These are phyloP conservation scores for Sphinx pinastri DNA, from an alignment of 2,888 invertebrate species.

Conservation along the genomic window DNA sequence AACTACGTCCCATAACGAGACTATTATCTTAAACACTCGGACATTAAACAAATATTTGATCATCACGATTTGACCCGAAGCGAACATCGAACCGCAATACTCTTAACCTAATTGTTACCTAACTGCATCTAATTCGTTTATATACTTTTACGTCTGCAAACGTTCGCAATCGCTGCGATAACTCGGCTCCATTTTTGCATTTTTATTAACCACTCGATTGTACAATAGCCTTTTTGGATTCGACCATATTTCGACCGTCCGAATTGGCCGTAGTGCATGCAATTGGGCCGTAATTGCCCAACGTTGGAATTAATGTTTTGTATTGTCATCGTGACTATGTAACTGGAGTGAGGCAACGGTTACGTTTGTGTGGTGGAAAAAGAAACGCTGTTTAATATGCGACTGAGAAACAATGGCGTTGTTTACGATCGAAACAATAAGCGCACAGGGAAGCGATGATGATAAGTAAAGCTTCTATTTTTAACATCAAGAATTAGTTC, in stretches of 20 bases:
- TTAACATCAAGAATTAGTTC: not conserved
- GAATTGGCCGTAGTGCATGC: slow-evolving; percentile 5
- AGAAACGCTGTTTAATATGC: slow-evolving; percentile 14
- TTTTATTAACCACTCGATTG: not conserved
- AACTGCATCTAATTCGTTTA: not conserved
- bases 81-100: not conserved
- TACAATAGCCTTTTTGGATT: slow-evolving; percentile 3
- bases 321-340: slow-evolving; percentile 36
- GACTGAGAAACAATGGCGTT: not conserved
- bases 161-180: not conserved
- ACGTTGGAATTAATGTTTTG: slow-evolving; percentile 31
- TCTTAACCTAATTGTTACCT: slow-evolving; percentile 5
- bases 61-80: not conserved
- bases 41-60: not conserved
- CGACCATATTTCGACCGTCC: not conserved
- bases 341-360: slow-evolving; percentile 30
- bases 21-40: not conserved
- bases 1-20: too few species aligned
- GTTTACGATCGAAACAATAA: not conserved
- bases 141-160: slow-evolving; percentile 1
- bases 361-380: slow-evolving; percentile 31
- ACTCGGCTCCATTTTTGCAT: not conserved
- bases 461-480: not conserved
- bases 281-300: slow-evolving; percentile 21
- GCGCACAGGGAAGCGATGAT: not conserved